These are phyloP conservation scores for Plagodis dolabraria DNA, from an alignment of 2,888 invertebrate species.

Conservation along the genomic window DNA sequence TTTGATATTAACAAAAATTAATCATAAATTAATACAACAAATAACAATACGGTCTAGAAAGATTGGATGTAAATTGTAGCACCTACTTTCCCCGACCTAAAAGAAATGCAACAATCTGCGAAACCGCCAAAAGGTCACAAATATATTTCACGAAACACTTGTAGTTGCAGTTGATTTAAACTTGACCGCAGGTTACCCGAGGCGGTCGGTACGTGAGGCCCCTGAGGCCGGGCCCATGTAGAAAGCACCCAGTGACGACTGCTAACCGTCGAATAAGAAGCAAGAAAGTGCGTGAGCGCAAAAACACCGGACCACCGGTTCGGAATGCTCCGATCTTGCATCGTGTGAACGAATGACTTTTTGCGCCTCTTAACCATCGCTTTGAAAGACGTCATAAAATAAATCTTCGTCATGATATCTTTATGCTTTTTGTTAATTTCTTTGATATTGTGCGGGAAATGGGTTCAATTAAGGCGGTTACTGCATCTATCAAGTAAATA, in stretches of 20 bases:
- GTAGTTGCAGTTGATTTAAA: slow-evolving; percentile 32
- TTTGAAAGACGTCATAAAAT: slow-evolving; percentile 26
- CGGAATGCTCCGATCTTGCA: slow-evolving; percentile 56
- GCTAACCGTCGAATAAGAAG: slow-evolving; percentile 49
- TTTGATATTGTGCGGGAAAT: slow-evolving; percentile 21
- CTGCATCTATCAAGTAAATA: slow-evolving; percentile 12
- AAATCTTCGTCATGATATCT: slow-evolving; percentile 26
- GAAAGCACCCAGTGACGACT: slow-evolving; percentile 59
- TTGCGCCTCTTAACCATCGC: slow-evolving; percentile 32
- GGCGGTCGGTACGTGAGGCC: slow-evolving; percentile 44
- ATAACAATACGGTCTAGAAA: slow-evolving; percentile 1
- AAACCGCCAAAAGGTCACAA: slow-evolving; percentile 26
- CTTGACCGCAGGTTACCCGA: slow-evolving; percentile 29
- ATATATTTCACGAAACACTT: slow-evolving; percentile 27
- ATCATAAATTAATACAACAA: not conserved
- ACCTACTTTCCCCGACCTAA: slow-evolving; percentile 29
- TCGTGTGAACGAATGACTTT: slow-evolving; percentile 35
- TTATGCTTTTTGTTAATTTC: slow-evolving; percentile 33
- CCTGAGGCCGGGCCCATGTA: slow-evolving; percentile 47
- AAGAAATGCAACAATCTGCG: slow-evolving; percentile 22
- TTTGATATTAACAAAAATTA: slow-evolving; percentile 4
- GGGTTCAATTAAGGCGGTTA: slow-evolving; percentile 8
- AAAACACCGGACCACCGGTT: slow-evolving; percentile 63
- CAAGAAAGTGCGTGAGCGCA: slow-evolving; percentile 76
- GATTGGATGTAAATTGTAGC: slow-evolving; percentile 12